Conservation (phyloP, 2,113 vertebrate species). For the Capricornis sumatraensis region DNA sequence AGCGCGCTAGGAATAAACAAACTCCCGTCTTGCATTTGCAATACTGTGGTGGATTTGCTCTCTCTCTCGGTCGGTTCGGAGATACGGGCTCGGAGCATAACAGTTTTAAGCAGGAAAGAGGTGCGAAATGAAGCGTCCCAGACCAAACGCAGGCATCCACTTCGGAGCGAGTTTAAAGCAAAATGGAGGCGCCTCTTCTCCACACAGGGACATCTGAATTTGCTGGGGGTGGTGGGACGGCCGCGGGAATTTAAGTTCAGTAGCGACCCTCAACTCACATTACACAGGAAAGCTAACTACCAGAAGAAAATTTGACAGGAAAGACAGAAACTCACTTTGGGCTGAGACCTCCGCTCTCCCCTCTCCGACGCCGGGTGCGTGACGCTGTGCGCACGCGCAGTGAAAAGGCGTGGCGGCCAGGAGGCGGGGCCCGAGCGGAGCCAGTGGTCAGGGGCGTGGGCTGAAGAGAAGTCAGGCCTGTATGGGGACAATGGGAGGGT, state of each 20-base stretch:
- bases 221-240: background rate
- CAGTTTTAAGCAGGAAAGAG: background rate
- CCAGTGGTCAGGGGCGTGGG: rapidly evolving
- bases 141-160: background rate
- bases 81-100: too few relatives aligned
- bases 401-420: background rate
- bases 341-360: background rate
- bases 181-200: background rate
- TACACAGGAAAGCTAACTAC: background rate
- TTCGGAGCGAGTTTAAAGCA: background rate
- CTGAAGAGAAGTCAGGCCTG: background rate
- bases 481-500: background rate
- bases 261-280: background rate
- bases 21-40: too few relatives aligned
- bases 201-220: background rate
- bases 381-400: background rate
- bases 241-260: background rate
- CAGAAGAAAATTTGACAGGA: background rate
- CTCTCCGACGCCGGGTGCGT: background rate
- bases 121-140: background rate
- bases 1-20: too few relatives aligned
- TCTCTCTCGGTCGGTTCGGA: too few relatives aligned
- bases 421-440: background rate
- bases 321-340: background rate
- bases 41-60: too few relatives aligned